These are phyloP conservation scores for Zophobas morio DNA, from an alignment of 1,140 invertebrate genomes.

Conservation along the genomic window DNA sequence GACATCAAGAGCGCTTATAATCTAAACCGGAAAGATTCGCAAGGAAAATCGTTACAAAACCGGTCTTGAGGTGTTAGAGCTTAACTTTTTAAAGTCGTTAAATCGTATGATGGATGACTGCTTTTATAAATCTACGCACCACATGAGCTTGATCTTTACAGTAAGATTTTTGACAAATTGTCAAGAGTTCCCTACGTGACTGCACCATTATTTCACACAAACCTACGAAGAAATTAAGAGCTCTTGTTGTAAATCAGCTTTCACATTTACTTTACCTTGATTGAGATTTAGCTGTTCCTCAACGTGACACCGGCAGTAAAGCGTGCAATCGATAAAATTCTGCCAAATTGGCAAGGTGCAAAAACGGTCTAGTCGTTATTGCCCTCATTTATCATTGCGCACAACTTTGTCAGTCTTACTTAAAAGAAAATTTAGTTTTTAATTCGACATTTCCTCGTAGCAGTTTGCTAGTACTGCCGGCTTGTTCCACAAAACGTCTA, in stretches of 20 bases:
- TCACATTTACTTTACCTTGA: background rate
- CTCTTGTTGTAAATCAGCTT: constrained; percentile 19
- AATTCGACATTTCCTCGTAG: no score
- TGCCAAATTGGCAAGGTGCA: constrained; percentile 27
- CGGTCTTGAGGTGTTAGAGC: constrained; percentile 22
- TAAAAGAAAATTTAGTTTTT: constrained; percentile 3
- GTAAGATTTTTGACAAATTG: constrained; percentile 46
- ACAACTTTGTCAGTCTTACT: constrained; percentile 15
- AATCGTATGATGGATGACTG: constrained; percentile 38
- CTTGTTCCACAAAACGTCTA: no score
- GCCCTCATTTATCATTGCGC: constrained; percentile 19
- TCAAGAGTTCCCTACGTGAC: constrained; percentile 30
- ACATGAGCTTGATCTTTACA: constrained; percentile 43
- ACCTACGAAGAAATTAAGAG: constrained; percentile 24
- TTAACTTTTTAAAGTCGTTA: constrained; percentile 42
- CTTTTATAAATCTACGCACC: constrained; percentile 44
- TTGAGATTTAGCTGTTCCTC: constrained; percentile 20
- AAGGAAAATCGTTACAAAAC: constrained; percentile 20
- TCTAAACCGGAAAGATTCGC: constrained; percentile 9
- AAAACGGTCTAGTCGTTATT: constrained; percentile 20
- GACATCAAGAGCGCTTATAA: constrained; percentile 14
- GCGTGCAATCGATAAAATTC: constrained; percentile 31
- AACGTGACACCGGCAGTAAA: constrained; percentile 24
- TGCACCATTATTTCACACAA: constrained; percentile 29
- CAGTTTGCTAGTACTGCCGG: no score